Base-by-base conservation (phyloP, 2,888 invertebrate species). In the Cheilosia pagana region DNA sequence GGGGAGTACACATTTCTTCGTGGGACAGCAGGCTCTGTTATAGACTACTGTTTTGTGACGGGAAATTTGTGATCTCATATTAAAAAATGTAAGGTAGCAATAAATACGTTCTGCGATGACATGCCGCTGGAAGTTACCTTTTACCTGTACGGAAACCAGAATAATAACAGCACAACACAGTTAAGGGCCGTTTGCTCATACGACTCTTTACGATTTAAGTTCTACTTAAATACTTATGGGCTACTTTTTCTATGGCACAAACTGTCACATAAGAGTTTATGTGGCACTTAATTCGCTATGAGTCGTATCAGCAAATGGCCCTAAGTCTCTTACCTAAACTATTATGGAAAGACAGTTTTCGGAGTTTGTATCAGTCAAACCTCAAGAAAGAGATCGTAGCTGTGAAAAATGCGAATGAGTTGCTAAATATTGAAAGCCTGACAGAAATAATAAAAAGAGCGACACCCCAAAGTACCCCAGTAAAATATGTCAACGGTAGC, bases 31-130 rank as follows among this genome's bases (percentile, higher is more conserved):
- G 28, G 48, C 19, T 59, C 70, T 12, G 31, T 48, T 45, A 70
- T 57, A 48, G 70, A 70, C 19, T 57, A 57, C 43, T 57, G 59
- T 35, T 70, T 57, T 48, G 16, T 57, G 23, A n/a, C 70, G n/a
- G 70, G 39, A 45, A 45, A 62, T n/a, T 62, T n/a, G 45, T n/a
- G 28, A 16, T n/a, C 48, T 19, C 8, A 3, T 63, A 19, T 48
- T 28, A 63, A 48, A 16, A 28, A 63, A 16, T 63, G 28, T 19
- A 63, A 19, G 19, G n/a, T 60, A 60, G 43, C 43, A 25, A 14
- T 5, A 19, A 25, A 25, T n/a, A 41, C 43, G 16, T 60, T 60
- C 14, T 57, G 43, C 2, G 60, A 60, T 43, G 43, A 45, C 41
- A 43, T 43, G 43, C 60, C 60, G 14, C n/a, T 60, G 31, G 31